phyloP scores from a whole-genome alignment of 2,113 vertebrate species.

The Bolborhynchus lineola region DNA sequence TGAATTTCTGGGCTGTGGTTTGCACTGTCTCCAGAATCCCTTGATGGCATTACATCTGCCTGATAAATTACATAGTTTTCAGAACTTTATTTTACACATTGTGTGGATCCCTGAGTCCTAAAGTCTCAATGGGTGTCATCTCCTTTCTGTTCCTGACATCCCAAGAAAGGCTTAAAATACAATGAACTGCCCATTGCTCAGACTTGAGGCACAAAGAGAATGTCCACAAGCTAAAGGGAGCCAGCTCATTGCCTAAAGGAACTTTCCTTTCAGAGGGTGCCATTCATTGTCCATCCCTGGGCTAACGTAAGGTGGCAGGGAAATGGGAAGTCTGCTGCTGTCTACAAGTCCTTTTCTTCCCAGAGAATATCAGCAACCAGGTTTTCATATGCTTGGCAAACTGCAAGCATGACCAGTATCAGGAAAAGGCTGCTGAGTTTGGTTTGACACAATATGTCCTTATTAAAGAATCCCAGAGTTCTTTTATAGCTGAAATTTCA shows the following conservation, averaged over 20 bases:
- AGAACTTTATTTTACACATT: background rate
- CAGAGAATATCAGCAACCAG: background rate
- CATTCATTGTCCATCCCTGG: fast-evolving
- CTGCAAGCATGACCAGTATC: background rate
- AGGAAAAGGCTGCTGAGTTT: background rate
- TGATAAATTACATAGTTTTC: constrained; percentile 30
- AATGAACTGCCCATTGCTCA: background rate
- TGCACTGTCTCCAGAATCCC: constrained; percentile 44
- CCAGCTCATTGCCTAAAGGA: background rate
- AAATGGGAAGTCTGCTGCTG: background rate
- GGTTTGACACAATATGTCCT: background rate
- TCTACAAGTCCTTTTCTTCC: background rate
- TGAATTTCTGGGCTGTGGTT: constrained; percentile 35
- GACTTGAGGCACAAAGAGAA: background rate
- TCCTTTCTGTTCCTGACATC: background rate
- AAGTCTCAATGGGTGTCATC: background rate
- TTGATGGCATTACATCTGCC: constrained; percentile 36
- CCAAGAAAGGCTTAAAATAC: background rate
- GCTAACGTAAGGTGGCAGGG: fast-evolving
- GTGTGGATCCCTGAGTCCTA: background rate
- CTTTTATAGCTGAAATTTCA: background rate
- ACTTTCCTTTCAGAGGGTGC: background rate
- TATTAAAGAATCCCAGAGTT: background rate
- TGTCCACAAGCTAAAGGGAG: background rate
- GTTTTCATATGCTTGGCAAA: background rate